Percentiles rank a stretch among this genome's conserved stretches.
phyloP scores from a whole-genome alignment of 2,888 invertebrate genomes.

The Monopis laevigella region DNA sequence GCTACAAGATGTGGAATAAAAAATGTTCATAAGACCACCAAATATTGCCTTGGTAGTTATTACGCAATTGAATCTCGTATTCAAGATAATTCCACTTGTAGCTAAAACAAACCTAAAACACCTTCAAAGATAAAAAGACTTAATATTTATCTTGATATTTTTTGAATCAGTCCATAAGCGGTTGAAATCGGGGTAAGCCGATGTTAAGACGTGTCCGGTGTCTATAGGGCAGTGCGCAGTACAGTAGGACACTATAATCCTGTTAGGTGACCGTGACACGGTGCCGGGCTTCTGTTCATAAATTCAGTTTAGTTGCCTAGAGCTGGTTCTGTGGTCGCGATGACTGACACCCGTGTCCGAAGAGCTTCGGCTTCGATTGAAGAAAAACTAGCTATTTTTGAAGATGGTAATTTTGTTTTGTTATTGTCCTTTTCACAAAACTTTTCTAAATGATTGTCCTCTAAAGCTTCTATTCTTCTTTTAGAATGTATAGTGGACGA shows the following conservation, averaged over 20 bases:
- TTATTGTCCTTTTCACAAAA: neutral
- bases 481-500: too few relatives aligned
- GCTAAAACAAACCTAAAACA: too few relatives aligned
- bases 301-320: constrained; percentile 27
- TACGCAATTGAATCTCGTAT: too few relatives aligned
- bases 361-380: constrained; percentile 55
- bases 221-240: constrained; percentile 37
- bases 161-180: constrained; percentile 7
- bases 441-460: too few relatives aligned
- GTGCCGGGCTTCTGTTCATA: constrained; percentile 55
- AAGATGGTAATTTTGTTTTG: constrained; percentile 42
- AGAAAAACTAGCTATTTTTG: constrained; percentile 62
- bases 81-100: too few relatives aligned
- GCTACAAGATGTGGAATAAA: too few relatives aligned
- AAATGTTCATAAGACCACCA: too few relatives aligned
- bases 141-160: too few relatives aligned
- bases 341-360: constrained; percentile 53
- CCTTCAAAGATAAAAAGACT: too few relatives aligned
- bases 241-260: constrained; percentile 64
- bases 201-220: constrained; percentile 41
- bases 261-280: constrained; percentile 66
- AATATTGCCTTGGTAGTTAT: too few relatives aligned
- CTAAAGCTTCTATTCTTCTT: too few relatives aligned
- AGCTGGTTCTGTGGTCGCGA: constrained; percentile 28
- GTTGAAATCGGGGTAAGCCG: constrained; percentile 31